Evolutionary conservation across 2,888 invertebrate genomes (phyloP).

Genomic region (Sabellastarte sp.): DNA sequence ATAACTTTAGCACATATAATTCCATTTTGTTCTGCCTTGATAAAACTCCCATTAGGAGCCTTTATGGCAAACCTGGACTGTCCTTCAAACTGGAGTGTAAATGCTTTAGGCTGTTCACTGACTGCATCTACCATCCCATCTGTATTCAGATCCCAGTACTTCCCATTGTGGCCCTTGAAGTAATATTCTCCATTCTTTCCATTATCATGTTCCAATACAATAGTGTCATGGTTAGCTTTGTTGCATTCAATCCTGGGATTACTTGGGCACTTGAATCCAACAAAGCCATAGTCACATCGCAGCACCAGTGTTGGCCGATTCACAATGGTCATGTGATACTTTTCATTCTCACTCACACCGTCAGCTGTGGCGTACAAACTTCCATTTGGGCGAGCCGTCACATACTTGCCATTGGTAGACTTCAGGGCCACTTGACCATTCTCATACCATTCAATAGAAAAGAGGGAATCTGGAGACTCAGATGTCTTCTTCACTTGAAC

Average conservation of each 20-base stretch:
- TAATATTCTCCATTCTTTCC: slow-evolving; percentile 17
- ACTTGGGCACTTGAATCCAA: slow-evolving; percentile 64
- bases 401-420: slow-evolving; percentile 90
- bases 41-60: slow-evolving; percentile 66
- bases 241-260: slow-evolving; percentile 28
- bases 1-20: slow-evolving; percentile 40
- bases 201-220: slow-evolving; percentile 18
- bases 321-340: neutral
- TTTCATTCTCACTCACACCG: slow-evolving; percentile 77
- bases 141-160: slow-evolving; percentile 89
- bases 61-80: slow-evolving; percentile 90
- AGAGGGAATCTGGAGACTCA: too few species aligned
- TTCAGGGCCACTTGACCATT: slow-evolving; percentile 89
- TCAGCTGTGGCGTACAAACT: slow-evolving; percentile 88
- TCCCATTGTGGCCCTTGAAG: slow-evolving; percentile 71
- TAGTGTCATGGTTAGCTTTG: slow-evolving; percentile 22
- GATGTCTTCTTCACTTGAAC: too few species aligned
- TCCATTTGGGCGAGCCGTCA: slow-evolving; percentile 91
- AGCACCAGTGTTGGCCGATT: slow-evolving; percentile 86
- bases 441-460: slow-evolving; percentile 87
- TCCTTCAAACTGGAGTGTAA: slow-evolving; percentile 88
- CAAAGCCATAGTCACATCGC: slow-evolving; percentile 93
- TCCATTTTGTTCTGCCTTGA: slow-evolving; percentile 58
- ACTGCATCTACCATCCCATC: slow-evolving; percentile 81
- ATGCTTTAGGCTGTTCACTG: slow-evolving; percentile 78